These are phyloP conservation scores for Bradysia coprophila DNA, from an alignment of 1,140 invertebrate genomes.

Conservation along the genomic window DNA sequence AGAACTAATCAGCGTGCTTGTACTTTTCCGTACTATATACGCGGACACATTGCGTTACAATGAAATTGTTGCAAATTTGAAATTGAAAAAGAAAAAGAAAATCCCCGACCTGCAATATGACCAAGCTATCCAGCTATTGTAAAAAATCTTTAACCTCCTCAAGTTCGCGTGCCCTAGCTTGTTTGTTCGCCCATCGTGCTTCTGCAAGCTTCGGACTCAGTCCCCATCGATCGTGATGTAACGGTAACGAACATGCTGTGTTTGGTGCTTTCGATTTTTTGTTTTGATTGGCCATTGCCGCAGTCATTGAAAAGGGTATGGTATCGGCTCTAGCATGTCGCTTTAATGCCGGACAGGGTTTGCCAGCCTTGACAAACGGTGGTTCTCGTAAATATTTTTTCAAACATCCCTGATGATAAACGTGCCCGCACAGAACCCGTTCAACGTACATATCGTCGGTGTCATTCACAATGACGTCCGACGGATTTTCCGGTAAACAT, in stretches of 20 bases:
- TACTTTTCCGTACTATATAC: too few relatives aligned
- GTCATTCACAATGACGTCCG: constrained; percentile 34
- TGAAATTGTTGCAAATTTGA: too few relatives aligned
- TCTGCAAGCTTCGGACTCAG: constrained; percentile 50
- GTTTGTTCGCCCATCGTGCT: constrained; percentile 57
- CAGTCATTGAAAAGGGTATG: background rate
- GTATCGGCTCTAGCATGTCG: constrained; percentile 18
- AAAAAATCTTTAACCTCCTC: constrained; percentile 57
- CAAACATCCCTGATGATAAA: constrained; percentile 56
- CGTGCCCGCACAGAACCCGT: constrained; percentile 54
- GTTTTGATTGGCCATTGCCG: constrained; percentile 3
- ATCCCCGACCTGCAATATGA: too few relatives aligned
- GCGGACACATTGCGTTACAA: too few relatives aligned
- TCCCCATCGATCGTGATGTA: constrained; percentile 61
- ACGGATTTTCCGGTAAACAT: constrained; percentile 39
- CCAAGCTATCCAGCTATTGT: too few relatives aligned
- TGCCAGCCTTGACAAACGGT: constrained; percentile 45
- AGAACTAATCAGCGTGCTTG: too few relatives aligned
- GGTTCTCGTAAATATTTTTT: constrained; percentile 52
- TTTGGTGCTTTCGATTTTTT: constrained; percentile 1
- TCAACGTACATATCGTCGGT: constrained; percentile 39
- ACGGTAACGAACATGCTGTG: constrained; percentile 33
- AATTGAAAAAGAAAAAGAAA: too few relatives aligned
- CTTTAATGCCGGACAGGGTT: constrained; percentile 19
- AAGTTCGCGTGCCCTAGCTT: constrained; percentile 51